Conservation (phyloP, 2,888 invertebrate species). For the Cenopis cana region DNA sequence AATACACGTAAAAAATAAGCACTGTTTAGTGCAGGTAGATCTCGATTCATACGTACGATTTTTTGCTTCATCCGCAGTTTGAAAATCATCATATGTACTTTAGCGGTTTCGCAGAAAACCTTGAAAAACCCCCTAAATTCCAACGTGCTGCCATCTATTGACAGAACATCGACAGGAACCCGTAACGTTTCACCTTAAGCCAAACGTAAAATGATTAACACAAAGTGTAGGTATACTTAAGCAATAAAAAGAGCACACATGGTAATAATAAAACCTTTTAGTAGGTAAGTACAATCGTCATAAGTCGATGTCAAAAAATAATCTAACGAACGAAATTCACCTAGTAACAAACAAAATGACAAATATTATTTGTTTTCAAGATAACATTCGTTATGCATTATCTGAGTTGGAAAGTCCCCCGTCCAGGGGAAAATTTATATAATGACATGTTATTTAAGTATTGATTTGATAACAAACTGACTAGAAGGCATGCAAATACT, state of each 20-base stretch:
- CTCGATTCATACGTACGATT: too few species aligned
- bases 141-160: too few species aligned
- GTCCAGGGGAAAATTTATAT: background rate
- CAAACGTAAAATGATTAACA: background rate
- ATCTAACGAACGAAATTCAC: too few species aligned
- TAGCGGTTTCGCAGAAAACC: too few species aligned
- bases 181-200: too few species aligned
- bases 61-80: too few species aligned
- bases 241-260: constrained; percentile 1
- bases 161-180: too few species aligned
- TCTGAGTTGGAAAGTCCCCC: background rate
- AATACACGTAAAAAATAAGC: too few species aligned
- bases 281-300: background rate
- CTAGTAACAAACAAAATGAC: background rate
- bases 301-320: background rate
- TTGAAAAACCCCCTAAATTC: too few species aligned
- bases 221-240: background rate
- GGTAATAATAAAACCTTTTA: constrained; percentile 3
- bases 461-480: background rate
- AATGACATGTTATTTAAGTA: background rate
- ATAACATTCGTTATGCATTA: background rate
- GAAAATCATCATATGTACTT: too few species aligned
- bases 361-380: too few species aligned
- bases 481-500: background rate
- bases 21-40: too few species aligned